Evolutionary conservation across 2,797 vertebrate genomes (phyloP).

Genomic region (Myiothlypis chrysogaster): DNA sequence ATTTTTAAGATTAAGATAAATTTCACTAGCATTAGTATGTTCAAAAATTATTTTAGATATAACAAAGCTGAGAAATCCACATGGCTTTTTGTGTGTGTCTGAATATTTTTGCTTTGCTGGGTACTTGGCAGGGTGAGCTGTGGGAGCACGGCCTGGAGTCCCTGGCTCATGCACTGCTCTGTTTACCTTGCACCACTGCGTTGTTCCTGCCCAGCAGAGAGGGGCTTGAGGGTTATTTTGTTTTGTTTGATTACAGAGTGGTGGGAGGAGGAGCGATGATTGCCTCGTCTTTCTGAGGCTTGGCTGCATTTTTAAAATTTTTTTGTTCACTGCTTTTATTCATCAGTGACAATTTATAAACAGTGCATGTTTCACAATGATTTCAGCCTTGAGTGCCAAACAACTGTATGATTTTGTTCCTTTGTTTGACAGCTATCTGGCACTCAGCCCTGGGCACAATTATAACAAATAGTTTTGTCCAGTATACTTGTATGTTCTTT

Average conservation of each 20-base stretch:
- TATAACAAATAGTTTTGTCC: constrained; percentile 4
- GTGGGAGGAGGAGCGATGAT: neutral
- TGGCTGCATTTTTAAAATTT: constrained; percentile 45
- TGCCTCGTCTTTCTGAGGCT: constrained; percentile 30
- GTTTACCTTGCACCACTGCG: rapidly evolving
- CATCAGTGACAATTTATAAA: constrained; percentile 59
- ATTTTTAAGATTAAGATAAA: neutral
- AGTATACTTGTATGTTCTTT: neutral
- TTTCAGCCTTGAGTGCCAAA: constrained; percentile 48
- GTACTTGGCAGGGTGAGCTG: neutral
- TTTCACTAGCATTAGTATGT: neutral
- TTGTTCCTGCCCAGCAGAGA: neutral
- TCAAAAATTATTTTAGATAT: neutral
- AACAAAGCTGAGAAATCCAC: neutral
- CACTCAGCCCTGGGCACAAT: constrained; percentile 13
- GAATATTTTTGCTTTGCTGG: neutral
- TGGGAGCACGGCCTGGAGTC: neutral
- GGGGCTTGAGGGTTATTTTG: neutral
- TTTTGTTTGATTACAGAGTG: neutral
- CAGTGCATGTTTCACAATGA: constrained; percentile 52
- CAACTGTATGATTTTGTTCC: constrained; percentile 61
- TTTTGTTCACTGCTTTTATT: constrained; percentile 59
- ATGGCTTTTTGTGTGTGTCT: neutral
- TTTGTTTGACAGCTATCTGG: constrained; percentile 62
- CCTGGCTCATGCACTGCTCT: rapidly evolving